Conservation (phyloP, 1,140 invertebrate species). For the Brachionus sp. region DNA sequence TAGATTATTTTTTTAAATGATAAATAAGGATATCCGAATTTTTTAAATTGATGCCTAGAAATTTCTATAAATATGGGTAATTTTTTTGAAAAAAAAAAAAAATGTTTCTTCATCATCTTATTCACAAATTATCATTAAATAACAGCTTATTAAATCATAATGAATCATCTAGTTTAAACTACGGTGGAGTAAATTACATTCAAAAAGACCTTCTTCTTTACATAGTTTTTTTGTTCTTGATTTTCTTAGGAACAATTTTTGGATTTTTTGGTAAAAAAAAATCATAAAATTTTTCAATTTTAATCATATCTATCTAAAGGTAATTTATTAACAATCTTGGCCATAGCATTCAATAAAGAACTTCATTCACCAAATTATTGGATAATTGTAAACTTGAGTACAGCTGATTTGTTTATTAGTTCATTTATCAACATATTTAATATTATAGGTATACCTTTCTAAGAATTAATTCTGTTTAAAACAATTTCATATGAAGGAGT, state of each 20-base stretch:
- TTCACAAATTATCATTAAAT: background rate
- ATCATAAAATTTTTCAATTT: background rate
- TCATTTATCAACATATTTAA: conserved; percentile 11
- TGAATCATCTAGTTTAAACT: background rate
- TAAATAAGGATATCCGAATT: too few relatives aligned
- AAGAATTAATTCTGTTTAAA: background rate
- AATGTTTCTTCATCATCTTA: conserved; percentile 30
- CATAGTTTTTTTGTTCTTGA: background rate
- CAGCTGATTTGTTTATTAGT: background rate
- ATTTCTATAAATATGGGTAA: too few relatives aligned
- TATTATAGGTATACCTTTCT: background rate
- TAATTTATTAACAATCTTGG: background rate
- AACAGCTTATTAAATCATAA: background rate
- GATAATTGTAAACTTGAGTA: conserved; percentile 24
- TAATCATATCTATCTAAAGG: background rate
- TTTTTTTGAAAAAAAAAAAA: background rate
- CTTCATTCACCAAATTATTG: background rate
- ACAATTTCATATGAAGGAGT: background rate
- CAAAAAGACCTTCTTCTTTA: background rate
- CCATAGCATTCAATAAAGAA: background rate
- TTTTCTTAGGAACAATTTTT: background rate
- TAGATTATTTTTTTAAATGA: too few relatives aligned
- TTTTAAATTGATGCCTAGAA: too few relatives aligned
- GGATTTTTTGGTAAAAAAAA: background rate
- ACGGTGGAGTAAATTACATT: background rate